A percentile compares a stretch with the other conserved stretches of the same genome.
Conservation (phyloP, 2,888 invertebrate genomes). For the Mellilla xanthometata region DNA sequence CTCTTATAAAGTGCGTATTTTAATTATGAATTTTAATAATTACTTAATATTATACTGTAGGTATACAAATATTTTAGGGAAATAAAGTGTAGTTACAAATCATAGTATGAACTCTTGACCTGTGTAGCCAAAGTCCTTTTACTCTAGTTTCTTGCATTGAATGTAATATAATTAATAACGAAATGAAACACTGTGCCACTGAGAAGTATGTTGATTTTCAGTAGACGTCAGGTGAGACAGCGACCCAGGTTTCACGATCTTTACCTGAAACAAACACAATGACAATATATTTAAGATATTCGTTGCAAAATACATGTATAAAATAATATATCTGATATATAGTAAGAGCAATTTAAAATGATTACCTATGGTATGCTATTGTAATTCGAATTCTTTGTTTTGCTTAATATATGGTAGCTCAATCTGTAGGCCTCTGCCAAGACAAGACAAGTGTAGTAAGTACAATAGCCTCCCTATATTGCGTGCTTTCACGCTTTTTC, state of each 20-base stretch:
- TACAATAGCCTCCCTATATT: too few species aligned
- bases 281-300: too few species aligned
- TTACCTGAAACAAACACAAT: conserved; percentile 71
- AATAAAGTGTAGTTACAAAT: conserved; percentile 51
- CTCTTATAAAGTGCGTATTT: conserved; percentile 66
- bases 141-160: conserved; percentile 42
- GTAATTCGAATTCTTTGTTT: too few species aligned
- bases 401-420: too few species aligned
- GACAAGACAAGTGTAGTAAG: too few species aligned
- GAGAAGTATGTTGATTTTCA: conserved; percentile 53
- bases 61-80: conserved; percentile 59
- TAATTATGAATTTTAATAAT: conserved; percentile 55
- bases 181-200: conserved; percentile 67
- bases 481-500: too few species aligned
- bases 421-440: too few species aligned
- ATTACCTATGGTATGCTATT: too few species aligned
- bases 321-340: too few species aligned
- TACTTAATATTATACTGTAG: conserved; percentile 51
- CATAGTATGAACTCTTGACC: conserved; percentile 46
- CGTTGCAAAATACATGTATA: too few species aligned
- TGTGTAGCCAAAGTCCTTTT: conserved; percentile 45
- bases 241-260: conserved; percentile 68
- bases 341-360: too few species aligned
- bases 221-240: conserved; percentile 46
- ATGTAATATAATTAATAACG: conserved; percentile 34